phyloP scores from a whole-genome alignment of 2,113 vertebrate genomes.

The Seriola dumerili region DNA sequence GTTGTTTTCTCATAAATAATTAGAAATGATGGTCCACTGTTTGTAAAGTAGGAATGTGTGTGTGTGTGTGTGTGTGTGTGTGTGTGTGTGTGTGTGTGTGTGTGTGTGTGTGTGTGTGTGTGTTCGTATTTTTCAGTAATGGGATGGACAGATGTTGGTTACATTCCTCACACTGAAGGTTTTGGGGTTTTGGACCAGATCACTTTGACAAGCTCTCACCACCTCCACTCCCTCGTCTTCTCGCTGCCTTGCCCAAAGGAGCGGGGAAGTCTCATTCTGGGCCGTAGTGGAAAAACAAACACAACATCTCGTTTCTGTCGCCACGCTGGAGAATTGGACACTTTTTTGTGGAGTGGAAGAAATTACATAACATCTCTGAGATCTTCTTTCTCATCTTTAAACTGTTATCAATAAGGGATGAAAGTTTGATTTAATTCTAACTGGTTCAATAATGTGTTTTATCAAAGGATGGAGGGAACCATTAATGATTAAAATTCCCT shows the following conservation, averaged over 20 bases:
- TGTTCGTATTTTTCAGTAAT: conserved; percentile 68
- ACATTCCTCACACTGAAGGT: conserved; percentile 68
- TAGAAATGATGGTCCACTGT: background rate
- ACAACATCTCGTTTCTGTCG: background rate
- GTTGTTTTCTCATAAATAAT: too few species aligned
- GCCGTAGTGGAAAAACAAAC: conserved; percentile 25
- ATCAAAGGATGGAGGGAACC: background rate
- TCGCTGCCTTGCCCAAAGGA: conserved; percentile 37
- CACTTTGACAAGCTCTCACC: conserved; percentile 59
- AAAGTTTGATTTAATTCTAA: background rate
- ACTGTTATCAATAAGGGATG: background rate
- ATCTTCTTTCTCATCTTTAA: background rate
- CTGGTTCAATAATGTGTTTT: background rate
- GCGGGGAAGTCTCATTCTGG: background rate
- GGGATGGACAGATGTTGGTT: conserved; percentile 77
- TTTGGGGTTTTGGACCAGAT: conserved; percentile 52
- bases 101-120: conserved; percentile 16
- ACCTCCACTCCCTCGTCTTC: background rate
- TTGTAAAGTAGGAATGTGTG: background rate
- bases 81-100: conserved; percentile 4
- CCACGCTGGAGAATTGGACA: background rate
- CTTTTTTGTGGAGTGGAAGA: background rate
- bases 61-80: conserved; percentile 15
- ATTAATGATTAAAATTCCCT: too few species aligned
- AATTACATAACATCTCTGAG: background rate